Evolutionary conservation across 1,140 invertebrate genomes (phyloP).

Genomic region (Caenorhabditis inopinata): DNA sequence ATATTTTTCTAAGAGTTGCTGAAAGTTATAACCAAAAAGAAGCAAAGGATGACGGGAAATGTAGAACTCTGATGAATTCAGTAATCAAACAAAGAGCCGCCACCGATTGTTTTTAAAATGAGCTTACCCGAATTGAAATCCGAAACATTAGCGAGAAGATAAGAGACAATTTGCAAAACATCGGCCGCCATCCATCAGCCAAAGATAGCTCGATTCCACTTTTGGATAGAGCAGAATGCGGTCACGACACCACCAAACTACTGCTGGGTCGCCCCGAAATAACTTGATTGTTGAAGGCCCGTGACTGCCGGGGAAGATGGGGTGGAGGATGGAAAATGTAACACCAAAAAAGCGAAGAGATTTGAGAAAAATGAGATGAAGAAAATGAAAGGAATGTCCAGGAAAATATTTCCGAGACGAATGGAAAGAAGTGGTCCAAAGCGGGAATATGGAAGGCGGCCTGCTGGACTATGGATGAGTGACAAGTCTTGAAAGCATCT

Average conservation of each 20-base stretch:
- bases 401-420: conserved; percentile 31
- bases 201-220: conserved; percentile 11
- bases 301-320: not conserved
- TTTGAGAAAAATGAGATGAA: not conserved
- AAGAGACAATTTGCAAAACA: conserved; percentile 59
- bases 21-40: too few species aligned
- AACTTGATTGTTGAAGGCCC: conserved; percentile 18
- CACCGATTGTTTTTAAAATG: not conserved
- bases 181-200: conserved; percentile 54
- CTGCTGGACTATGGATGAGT: conserved; percentile 23
- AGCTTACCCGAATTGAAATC: conserved; percentile 49
- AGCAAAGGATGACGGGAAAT: too few species aligned
- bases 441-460: conserved; percentile 7
- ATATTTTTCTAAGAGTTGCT: too few species aligned
- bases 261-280: not conserved
- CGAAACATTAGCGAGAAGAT: conserved; percentile 60
- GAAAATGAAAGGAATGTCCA: not conserved
- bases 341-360: not conserved
- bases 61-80: too few species aligned
- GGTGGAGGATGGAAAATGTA: conserved; percentile 19
- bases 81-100: conserved; percentile 8
- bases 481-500: conserved; percentile 34
- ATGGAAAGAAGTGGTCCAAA: conserved; percentile 33
- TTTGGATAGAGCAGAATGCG: not conserved
- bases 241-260: not conserved